These are phyloP conservation scores for Etheostoma spectabile DNA, from an alignment of 2,113 vertebrate species.

Conservation along the genomic window DNA sequence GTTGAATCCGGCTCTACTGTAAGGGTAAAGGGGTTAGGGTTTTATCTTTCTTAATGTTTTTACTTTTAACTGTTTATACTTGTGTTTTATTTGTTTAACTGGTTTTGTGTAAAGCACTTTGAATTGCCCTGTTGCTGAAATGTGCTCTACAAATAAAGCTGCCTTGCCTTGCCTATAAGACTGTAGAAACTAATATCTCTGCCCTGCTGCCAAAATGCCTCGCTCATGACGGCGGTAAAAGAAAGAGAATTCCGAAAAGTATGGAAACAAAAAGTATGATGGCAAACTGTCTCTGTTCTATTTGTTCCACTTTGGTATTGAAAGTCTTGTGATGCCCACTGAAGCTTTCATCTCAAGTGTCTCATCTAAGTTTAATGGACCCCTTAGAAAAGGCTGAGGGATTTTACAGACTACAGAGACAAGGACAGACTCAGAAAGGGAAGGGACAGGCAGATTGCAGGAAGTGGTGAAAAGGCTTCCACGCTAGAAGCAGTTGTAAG, in stretches of 20 bases:
- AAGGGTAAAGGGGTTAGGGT: too few species aligned
- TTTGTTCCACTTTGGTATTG: background rate
- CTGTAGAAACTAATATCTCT: background rate
- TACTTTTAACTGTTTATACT: too few species aligned
- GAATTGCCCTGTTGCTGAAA: too few species aligned
- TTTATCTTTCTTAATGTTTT: too few species aligned
- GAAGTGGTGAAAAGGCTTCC: background rate
- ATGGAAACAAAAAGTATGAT: background rate
- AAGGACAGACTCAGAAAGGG: background rate
- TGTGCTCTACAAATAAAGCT: too few species aligned
- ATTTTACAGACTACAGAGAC: background rate
- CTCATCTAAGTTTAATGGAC: background rate
- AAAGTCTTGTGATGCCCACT: background rate
- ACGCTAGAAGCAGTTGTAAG: background rate
- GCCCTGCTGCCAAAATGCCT: background rate
- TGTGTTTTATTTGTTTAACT: too few species aligned
- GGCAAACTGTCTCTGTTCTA: background rate
- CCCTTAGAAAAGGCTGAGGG: too few species aligned
- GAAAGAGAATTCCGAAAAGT: background rate
- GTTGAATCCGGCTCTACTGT: too few species aligned
- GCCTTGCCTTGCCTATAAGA: too few species aligned
- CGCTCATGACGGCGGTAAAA: background rate
- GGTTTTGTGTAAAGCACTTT: too few species aligned
- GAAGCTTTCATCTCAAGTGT: background rate
- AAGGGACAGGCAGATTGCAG: background rate